These are phyloP conservation scores for Synergus itoensis DNA, from an alignment of 2,888 invertebrate genomes.

Conservation along the genomic window DNA sequence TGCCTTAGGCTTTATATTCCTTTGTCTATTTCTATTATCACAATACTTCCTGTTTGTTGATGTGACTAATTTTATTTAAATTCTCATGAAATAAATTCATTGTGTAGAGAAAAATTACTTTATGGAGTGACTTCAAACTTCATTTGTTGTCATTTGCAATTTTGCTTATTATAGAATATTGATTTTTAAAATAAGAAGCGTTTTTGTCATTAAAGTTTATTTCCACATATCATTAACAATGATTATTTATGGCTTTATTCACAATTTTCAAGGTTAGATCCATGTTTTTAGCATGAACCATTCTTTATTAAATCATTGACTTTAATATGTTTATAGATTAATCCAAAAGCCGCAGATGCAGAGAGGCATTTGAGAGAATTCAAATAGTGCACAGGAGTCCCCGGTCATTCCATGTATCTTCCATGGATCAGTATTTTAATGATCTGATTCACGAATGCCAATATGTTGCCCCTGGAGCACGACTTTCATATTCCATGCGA, in stretches of 20 bases:
- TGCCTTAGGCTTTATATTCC: conserved; percentile 17
- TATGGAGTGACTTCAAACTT: not conserved
- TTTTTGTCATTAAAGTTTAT: no score
- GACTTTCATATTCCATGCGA: conserved; percentile 80
- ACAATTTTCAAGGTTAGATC: no score
- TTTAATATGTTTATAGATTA: not conserved
- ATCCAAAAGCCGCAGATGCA: conserved; percentile 6
- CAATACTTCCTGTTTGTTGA: conserved; percentile 6
- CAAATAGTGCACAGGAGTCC: conserved; percentile 61
- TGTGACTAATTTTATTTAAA: conserved; percentile 6
- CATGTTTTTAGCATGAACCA: no score
- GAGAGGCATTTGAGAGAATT: not conserved
- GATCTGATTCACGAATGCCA: conserved; percentile 85
- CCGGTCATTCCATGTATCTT: conserved; percentile 44
- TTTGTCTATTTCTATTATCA: conserved; percentile 33
- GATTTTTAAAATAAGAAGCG: no score
- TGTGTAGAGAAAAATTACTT: not conserved
- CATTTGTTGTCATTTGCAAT: not conserved
- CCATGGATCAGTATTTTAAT: conserved; percentile 80
- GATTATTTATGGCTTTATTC: no score
- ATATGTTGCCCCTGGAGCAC: conserved; percentile 84
- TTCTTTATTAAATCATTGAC: not conserved
- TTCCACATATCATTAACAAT: no score
- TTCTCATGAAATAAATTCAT: not conserved
- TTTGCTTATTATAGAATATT: not conserved